Base-by-base conservation (phyloP, 2,113 vertebrate species). In the Leptodactylus fuscus region DNA sequence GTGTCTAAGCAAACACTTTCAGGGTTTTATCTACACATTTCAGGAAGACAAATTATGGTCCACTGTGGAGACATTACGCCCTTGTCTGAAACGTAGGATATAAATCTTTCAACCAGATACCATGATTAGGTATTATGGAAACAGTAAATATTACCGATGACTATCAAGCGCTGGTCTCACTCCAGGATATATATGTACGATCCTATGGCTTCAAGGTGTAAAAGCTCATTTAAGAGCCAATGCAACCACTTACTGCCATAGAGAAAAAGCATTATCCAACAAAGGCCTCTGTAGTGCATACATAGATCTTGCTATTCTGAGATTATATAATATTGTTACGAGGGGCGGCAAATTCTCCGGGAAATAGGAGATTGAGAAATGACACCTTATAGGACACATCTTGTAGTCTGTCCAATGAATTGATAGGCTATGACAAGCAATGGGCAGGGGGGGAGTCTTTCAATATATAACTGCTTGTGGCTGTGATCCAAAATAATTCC, bases 181-280 rank as follows among this genome's bases (percentile, higher is more conserved):
- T 91, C 90, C 88, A 90, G 90, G 87, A 87, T 86, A 49, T 91
- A 89, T 91, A 91, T 89, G 89, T 87, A 16, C 87, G 90, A 92
- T 91, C 91, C 89, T 0, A 5, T 90, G 88, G 89, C 90, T 91
- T 78, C 67, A 87, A 91, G 82, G 93, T 92, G 92, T 90, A 90
- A 94, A 92, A 91, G 90, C 85, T 82, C 38, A 84, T 78, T 86
- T 84, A 13, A 0, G 32, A 91, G 93, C 93, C 93, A 94, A 90
- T 75, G 88, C 87, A 90, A 91, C 76, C 89, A 90, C 88, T 92
- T 88, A 67, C 79, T 85, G 87, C 88, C 91, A 67, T 44, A 84
- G 87, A 86, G 87, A 86, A 87, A 91, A 53, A 27, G n/a, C 34
- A 36, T 32, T 85, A 60, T 83, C 58, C 38, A 77, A 29, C 71